phyloP scores from a whole-genome alignment of 2,888 invertebrate species.

The Cepaea hortensis region DNA sequence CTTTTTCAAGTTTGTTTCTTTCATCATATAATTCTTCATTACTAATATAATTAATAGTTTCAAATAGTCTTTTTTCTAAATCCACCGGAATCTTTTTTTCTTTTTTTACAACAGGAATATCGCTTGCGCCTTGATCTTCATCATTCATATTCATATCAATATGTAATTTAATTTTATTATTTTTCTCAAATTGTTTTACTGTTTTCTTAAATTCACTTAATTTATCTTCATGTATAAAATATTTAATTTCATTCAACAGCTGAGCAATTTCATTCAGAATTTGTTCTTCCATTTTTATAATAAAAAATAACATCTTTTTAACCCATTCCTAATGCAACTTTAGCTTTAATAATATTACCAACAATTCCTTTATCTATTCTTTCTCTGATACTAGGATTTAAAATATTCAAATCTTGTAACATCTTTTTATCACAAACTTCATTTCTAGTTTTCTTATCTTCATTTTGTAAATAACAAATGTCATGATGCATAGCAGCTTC shows the following conservation, averaged over 20 bases:
- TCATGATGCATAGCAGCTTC: background rate
- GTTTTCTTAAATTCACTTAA: background rate
- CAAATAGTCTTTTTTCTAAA: conserved; percentile 3
- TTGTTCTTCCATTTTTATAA: no score
- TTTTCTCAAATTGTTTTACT: background rate
- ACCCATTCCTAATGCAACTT: background rate
- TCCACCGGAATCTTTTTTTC: background rate
- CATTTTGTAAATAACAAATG: background rate
- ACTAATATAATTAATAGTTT: background rate
- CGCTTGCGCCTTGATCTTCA: no score
- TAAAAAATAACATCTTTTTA: no score
- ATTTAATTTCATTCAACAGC: background rate
- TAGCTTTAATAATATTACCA: conserved; percentile 4
- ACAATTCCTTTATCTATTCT: background rate
- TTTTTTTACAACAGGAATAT: no score
- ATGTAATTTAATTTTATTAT: background rate
- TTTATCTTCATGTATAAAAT: background rate
- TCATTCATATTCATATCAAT: no score
- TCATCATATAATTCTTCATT: background rate
- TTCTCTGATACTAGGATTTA: background rate
- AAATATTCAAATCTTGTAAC: background rate
- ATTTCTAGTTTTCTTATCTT: background rate
- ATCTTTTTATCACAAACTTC: no score
- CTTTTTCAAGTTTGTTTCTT: background rate
- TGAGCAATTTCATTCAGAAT: background rate